Conservation (phyloP, 1,140 invertebrate genomes). For the Ceratosolen fusciceps region DNA sequence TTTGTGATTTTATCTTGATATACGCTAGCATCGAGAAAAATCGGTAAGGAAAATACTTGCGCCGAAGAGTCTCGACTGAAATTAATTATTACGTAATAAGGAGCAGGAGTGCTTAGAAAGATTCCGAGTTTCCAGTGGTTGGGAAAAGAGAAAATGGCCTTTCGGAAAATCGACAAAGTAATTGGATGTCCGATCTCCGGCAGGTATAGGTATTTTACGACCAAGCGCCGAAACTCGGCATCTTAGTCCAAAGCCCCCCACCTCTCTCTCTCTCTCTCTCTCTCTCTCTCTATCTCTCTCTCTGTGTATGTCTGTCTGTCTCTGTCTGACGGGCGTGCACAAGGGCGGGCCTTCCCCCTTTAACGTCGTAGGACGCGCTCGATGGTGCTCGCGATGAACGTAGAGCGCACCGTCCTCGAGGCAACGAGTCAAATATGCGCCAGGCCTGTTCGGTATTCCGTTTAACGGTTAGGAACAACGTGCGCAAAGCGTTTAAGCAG, state of each 20-base stretch:
- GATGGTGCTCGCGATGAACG: neutral
- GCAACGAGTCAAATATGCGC: conserved; percentile 44
- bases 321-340: no score
- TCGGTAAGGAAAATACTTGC: no score
- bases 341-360: no score
- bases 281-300: neutral
- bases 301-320: neutral
- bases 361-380: neutral
- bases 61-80: no score
- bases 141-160: no score
- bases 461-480: conserved; percentile 56
- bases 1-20: no score
- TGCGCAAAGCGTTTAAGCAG: conserved; percentile 42
- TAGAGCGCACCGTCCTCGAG: no score
- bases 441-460: conserved; percentile 50
- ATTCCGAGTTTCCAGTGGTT: no score
- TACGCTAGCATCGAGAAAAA: no score
- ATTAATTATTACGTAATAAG: no score
- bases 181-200: conserved; percentile 26
- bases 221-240: conserved; percentile 29
- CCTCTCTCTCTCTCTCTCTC: conserved; percentile 10
- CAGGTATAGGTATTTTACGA: conserved; percentile 29
- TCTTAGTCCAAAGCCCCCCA: neutral
- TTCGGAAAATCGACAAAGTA: conserved; percentile 37
- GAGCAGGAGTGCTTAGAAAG: no score